Base-by-base conservation (phyloP, 2,113 vertebrate species). In the Zootoca vivipara region DNA sequence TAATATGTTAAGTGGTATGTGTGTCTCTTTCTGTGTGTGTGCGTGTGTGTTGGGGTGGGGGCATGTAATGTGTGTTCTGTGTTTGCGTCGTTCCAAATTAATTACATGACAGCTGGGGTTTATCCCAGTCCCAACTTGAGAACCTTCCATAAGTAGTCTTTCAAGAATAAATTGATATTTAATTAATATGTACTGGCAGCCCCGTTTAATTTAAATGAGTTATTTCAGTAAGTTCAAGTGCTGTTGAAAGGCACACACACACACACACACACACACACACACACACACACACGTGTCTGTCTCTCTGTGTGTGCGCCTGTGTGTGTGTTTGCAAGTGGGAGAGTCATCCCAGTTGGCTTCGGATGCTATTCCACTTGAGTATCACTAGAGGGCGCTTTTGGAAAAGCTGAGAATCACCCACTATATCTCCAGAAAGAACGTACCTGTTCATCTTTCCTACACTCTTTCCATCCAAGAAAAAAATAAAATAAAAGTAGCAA, bases 151-250 rank as follows among this genome's bases (percentile, higher is more conserved):
- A 96, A 95, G 93, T 91, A 93, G 91, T 93, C 94, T 95, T 96
- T 95, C 91, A 96, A 95, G 95, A 95, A 96, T 94, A 94, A 95
- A 95, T 95, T 93, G 94, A 92, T 96, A 95, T 93, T 95, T 96
- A 95, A 96, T 96, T 96, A 95, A 95, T 95, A 95, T 92, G 92
- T 94, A 90, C 95, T 93, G 89, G 75, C 91, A 95, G 95, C 94
- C 90, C 84, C 82, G 74, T 94, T 96, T 93, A 94, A 95, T 96
- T 94, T 94, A 95, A 94, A 96, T 95, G 89, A 90, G 88, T 89
- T 92, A 93, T 95, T 95, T 85, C 89, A 56, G 86, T 75, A 92
- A 89, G 77, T 93, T 91, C 13, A 83, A 58, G 83, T 26, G 0
- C 62, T 72, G 86, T 83, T 86, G 93, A 83, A 92, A 93, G 92